phyloP scores from a whole-genome alignment of 2,888 invertebrate species.

The Nematopogon swammerdamellus region DNA sequence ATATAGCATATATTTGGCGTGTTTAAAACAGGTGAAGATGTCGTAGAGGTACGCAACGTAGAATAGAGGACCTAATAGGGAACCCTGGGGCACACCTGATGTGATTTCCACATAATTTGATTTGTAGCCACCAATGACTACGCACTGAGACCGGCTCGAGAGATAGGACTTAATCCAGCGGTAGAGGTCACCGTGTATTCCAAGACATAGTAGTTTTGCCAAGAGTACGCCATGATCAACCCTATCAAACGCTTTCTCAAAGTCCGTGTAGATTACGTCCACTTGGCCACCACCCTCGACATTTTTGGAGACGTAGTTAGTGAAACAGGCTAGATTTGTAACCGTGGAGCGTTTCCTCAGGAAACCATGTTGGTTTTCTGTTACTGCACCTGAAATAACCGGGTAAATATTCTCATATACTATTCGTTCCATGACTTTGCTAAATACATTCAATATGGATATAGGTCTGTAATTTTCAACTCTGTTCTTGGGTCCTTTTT shows the following conservation, averaged over 20 bases:
- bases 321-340: not conserved
- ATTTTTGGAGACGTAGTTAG: not conserved
- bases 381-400: not conserved
- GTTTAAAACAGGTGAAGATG: not conserved
- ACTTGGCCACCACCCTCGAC: conserved; percentile 5
- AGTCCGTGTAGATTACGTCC: conserved; percentile 5
- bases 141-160: not conserved
- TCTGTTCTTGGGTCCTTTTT: not conserved
- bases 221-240: conserved; percentile 1
- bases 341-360: not conserved
- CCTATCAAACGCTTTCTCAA: not conserved
- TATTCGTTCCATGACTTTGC: not conserved
- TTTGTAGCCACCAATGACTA: not conserved
- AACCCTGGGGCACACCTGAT: conserved; percentile 1
- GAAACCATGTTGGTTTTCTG: conserved; percentile 1
- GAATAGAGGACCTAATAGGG: not conserved
- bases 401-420: conserved; percentile 1
- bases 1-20: not conserved
- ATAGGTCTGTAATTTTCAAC: conserved; percentile 2
- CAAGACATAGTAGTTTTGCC: not conserved
- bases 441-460: not conserved
- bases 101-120: not conserved
- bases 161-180: conserved; percentile 2
- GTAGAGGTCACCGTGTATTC: conserved; percentile 1
- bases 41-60: conserved; percentile 1